Evolutionary conservation across 2,113 vertebrate genomes (phyloP).

Genomic region (Nibea albiflora): DNA sequence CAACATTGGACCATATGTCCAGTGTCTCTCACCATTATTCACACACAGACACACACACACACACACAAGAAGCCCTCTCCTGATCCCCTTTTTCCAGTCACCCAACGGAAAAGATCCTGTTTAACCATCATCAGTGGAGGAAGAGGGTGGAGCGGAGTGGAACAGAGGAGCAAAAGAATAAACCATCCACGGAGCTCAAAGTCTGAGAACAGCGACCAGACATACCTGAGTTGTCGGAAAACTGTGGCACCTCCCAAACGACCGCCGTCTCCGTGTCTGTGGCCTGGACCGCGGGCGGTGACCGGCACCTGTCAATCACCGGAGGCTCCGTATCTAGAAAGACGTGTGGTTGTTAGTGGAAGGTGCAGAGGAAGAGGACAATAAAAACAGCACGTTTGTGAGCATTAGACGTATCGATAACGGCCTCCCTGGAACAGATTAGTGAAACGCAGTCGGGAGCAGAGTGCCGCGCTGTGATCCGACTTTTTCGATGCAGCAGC

Average conservation of each 20-base stretch:
- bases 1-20: slow-evolving; percentile 8
- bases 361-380: neutral
- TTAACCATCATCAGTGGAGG: slow-evolving; percentile 59
- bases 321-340: slow-evolving; percentile 93
- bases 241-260: slow-evolving; percentile 94
- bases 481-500: slow-evolving; percentile 35
- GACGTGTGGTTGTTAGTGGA: neutral
- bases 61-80: slow-evolving; percentile 18
- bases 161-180: slow-evolving; percentile 63
- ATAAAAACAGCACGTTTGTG: slow-evolving; percentile 9
- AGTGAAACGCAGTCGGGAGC: neutral
- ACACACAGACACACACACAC: slow-evolving; percentile 12
- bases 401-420: neutral
- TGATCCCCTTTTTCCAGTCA: slow-evolving; percentile 69
- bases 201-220: slow-evolving; percentile 49
- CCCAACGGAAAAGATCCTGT: slow-evolving; percentile 68
- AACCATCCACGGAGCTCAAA: slow-evolving; percentile 38
- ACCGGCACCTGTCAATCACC: slow-evolving; percentile 94
- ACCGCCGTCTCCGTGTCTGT: slow-evolving; percentile 82
- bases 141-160: slow-evolving; percentile 52
- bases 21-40: slow-evolving; percentile 24
- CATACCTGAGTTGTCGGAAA: slow-evolving; percentile 98
- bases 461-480: neutral
- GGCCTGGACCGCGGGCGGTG: slow-evolving; percentile 88
- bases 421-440: neutral